Evolutionary conservation across 2,888 invertebrate species (phyloP).

Genomic region (Vanessa cardui): DNA sequence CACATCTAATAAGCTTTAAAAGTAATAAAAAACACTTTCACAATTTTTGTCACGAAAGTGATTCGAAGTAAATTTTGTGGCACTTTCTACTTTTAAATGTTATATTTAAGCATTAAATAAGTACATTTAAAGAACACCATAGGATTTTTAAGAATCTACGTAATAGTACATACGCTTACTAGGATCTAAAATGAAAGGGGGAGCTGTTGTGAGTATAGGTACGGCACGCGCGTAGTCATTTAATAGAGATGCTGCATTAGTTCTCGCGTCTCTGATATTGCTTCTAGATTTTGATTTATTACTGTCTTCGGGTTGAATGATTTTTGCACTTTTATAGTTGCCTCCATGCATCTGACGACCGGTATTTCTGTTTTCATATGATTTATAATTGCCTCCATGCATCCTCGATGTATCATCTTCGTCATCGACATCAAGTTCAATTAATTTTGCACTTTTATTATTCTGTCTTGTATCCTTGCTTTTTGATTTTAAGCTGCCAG

Average conservation of each 20-base stretch:
- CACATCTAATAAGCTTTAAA: slow-evolving; percentile 30
- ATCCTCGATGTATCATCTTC: slow-evolving; percentile 49
- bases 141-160: slow-evolving; percentile 56
- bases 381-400: slow-evolving; percentile 54
- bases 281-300: slow-evolving; percentile 37
- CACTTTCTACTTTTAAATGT: slow-evolving; percentile 55
- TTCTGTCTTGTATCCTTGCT: slow-evolving; percentile 44
- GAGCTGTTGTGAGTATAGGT: slow-evolving; percentile 67
- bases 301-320: slow-evolving; percentile 47
- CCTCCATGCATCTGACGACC: slow-evolving; percentile 69
- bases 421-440: slow-evolving; percentile 60
- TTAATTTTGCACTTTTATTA: slow-evolving; percentile 57
- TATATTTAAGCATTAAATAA: slow-evolving; percentile 42
- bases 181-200: slow-evolving; percentile 73
- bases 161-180: slow-evolving; percentile 80
- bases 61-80: slow-evolving; percentile 49
- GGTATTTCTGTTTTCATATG: slow-evolving; percentile 48
- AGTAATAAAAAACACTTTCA: slow-evolving; percentile 40
- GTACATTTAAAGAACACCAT: slow-evolving; percentile 12
- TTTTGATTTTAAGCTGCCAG: slow-evolving; percentile 57
- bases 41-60: slow-evolving; percentile 33
- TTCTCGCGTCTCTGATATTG: slow-evolving; percentile 43
- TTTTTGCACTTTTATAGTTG: slow-evolving; percentile 68
- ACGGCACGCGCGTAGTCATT: slow-evolving; percentile 69
- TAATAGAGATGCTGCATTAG: slow-evolving; percentile 62